A percentile compares a stretch with the other conserved stretches of the same genome.
Evolutionary conservation across 1,140 invertebrate species (phyloP).

Genomic region (Caenorhabditis elegans): DNA sequence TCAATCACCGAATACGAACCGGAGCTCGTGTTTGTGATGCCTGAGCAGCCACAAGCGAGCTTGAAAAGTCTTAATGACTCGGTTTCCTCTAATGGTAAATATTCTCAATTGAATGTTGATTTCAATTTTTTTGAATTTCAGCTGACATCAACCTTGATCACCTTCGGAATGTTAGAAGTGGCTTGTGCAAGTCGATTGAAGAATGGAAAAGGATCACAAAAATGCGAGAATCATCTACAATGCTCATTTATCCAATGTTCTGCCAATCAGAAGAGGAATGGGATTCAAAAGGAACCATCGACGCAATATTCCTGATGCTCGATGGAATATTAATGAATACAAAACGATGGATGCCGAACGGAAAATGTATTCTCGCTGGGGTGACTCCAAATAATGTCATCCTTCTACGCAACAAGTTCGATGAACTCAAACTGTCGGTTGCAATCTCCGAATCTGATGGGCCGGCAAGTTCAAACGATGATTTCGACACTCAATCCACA

Average conservation of each 20-base stretch:
- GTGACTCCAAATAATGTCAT: neutral
- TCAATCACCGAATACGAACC: neutral
- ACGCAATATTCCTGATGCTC: neutral
- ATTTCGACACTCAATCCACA: neutral
- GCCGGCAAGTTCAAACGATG: neutral
- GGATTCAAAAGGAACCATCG: neutral
- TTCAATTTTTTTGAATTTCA: neutral
- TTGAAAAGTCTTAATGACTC: neutral
- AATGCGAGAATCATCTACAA: neutral
- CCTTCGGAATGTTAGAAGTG: neutral
- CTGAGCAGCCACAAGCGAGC: neutral
- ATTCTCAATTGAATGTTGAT: neutral
- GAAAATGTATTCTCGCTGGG: slow-evolving; percentile 14
- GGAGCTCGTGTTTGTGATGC: neutral
- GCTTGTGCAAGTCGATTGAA: neutral
- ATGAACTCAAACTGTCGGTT: neutral
- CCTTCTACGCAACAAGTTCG: neutral
- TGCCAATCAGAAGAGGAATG: slow-evolving; percentile 16
- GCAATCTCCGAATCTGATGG: neutral
- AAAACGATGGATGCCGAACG: neutral
- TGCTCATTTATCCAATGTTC: slow-evolving; percentile 17
- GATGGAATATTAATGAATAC: neutral
- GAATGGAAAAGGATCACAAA: neutral
- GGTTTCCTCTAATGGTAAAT: neutral
- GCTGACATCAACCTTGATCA: neutral